Conservation (phyloP, 2,113 vertebrate species). For the Gopherus evgoodei region DNA sequence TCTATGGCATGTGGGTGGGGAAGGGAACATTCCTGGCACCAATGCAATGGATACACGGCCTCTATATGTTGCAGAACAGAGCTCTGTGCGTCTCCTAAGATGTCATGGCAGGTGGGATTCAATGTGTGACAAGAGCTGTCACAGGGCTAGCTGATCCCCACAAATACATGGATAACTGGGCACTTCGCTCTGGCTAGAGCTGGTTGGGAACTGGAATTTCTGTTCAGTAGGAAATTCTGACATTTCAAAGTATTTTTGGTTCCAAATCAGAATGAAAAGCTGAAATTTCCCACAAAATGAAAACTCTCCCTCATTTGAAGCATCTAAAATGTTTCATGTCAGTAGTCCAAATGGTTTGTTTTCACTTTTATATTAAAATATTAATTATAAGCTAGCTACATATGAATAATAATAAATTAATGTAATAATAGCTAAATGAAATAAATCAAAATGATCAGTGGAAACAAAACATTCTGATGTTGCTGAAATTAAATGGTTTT, state of each 20-base stretch:
- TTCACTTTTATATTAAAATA: not conserved
- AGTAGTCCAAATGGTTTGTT: not conserved
- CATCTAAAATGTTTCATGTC: not conserved
- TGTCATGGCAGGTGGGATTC: not conserved
- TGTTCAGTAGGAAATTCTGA: not conserved
- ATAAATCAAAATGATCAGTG: not conserved
- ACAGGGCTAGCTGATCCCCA: not conserved
- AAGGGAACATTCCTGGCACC: not conserved
- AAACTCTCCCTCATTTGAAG: not conserved
- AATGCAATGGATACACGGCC: not conserved
- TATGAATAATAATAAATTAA: not conserved
- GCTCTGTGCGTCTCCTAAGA: not conserved
- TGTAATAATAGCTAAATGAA: not conserved
- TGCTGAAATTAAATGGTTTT: not conserved
- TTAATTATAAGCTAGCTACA: not conserved
- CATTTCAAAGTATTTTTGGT: not conserved
- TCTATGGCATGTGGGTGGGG: not conserved
- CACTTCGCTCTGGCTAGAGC: not conserved
- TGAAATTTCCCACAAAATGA: not conserved
- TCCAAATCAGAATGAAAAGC: not conserved
- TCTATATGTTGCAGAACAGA: fast-evolving
- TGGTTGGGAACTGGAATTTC: fast-evolving
- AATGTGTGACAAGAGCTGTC: not conserved
- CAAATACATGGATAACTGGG: not conserved
- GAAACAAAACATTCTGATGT: not conserved